phyloP scores from a whole-genome alignment of 1,140 invertebrate genomes.

The Zophobas atratus region DNA sequence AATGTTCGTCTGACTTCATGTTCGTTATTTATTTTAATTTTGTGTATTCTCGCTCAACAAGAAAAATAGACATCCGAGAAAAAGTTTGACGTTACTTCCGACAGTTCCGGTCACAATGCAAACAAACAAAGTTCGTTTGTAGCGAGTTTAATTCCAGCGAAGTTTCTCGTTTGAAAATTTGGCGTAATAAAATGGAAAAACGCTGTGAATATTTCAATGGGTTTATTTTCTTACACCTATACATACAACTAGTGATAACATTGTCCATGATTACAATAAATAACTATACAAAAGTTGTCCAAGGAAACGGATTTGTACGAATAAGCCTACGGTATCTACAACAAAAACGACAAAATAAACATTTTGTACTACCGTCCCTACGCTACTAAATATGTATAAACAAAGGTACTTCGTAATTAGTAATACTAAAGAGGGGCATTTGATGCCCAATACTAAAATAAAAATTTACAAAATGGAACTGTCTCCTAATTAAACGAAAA shows the following conservation, averaged over 20 bases:
- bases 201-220: constrained; percentile 3
- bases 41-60: constrained; percentile 4
- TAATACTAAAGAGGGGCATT: constrained; percentile 35
- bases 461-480: constrained; percentile 31
- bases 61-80: constrained; percentile 13
- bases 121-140: constrained; percentile 12
- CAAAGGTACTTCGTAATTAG: constrained; percentile 45
- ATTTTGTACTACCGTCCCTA: constrained; percentile 39
- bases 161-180: neutral
- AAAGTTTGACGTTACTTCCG: constrained; percentile 28
- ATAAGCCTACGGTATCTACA: constrained; percentile 31
- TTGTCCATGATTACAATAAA: constrained; percentile 35
- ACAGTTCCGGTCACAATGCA: constrained; percentile 26
- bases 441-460: constrained; percentile 15
- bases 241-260: constrained; percentile 28
- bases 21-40: constrained; percentile 33
- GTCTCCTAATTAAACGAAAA: constrained; percentile 32
- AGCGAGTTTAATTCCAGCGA: neutral
- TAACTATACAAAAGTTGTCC: constrained; percentile 29
- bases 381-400: constrained; percentile 34
- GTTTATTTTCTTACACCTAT: constrained; percentile 24
- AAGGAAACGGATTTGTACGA: constrained; percentile 36
- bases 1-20: constrained; percentile 13
- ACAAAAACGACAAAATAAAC: constrained; percentile 30
- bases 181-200: neutral